Percentiles rank a stretch among this genome's conserved stretches.
Conservation (phyloP, 2,888 invertebrate species). For the Tetanocera ferruginea region DNA sequence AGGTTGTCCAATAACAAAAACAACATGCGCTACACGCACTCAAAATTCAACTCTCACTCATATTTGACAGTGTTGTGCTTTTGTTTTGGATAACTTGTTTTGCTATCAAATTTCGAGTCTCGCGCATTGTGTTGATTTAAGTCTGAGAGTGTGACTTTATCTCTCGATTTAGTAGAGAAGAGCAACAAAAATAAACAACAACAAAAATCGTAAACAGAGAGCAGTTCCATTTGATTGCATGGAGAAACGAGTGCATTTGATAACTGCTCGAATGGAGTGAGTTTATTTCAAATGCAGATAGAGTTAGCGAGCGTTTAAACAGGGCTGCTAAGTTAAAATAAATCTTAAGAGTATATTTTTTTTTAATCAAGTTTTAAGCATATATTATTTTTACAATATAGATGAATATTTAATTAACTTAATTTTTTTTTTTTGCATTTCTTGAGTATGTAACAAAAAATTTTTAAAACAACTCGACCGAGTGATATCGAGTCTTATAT, state of each 20-base stretch:
- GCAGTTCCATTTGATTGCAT: background rate
- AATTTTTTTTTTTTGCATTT: no score
- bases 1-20: background rate
- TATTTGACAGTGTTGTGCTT: background rate
- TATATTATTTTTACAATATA: no score
- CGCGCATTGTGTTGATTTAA: no score
- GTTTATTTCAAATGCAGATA: background rate
- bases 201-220: conserved; percentile 19
- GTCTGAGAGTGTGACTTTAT: no score
- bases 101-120: no score
- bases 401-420: no score
- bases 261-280: background rate
- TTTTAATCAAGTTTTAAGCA: no score
- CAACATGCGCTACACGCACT: background rate
- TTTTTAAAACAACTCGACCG: no score
- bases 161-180: background rate
- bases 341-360: no score
- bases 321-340: background rate
- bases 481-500: no score
- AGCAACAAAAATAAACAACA: background rate
- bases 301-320: background rate
- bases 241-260: background rate
- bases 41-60: background rate
- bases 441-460: no score
- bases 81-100: background rate